Conservation (phyloP, 1,140 invertebrate genomes). For the Pollicipes pollicipes region DNA sequence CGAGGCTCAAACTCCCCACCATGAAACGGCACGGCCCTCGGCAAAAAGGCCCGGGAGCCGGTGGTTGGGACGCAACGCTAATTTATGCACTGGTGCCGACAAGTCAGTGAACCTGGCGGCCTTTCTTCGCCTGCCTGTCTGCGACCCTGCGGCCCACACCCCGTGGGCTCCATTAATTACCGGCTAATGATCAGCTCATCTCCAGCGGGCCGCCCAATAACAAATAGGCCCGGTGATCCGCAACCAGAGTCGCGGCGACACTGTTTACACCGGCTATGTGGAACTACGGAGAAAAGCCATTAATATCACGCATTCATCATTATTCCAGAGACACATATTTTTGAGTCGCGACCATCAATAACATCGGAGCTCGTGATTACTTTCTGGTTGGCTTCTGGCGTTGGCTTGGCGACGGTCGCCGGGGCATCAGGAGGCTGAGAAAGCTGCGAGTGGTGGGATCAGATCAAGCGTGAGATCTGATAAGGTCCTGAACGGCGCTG, state of each 20-base stretch:
- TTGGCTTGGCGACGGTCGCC: too few relatives aligned
- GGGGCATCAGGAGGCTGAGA: too few relatives aligned
- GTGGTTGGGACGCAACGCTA: not conserved
- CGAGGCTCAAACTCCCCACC: too few relatives aligned
- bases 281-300: not conserved
- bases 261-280: not conserved
- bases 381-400: too few relatives aligned
- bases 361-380: not conserved
- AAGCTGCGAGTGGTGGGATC: too few relatives aligned
- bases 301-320: constrained; percentile 1
- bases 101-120: not conserved
- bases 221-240: not conserved
- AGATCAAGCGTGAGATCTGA: too few relatives aligned
- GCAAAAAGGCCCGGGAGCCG: too few relatives aligned
- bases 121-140: not conserved
- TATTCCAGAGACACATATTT: not conserved
- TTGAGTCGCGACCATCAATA: not conserved
- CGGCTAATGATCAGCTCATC: not conserved
- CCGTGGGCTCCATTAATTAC: not conserved
- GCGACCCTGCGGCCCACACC: not conserved
- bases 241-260: not conserved
- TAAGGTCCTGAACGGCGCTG: too few relatives aligned
- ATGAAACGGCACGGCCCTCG: too few relatives aligned
- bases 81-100: not conserved
- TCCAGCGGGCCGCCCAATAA: not conserved